phyloP scores from a whole-genome alignment of 2,888 invertebrate genomes.

The Diarsia brunnea region DNA sequence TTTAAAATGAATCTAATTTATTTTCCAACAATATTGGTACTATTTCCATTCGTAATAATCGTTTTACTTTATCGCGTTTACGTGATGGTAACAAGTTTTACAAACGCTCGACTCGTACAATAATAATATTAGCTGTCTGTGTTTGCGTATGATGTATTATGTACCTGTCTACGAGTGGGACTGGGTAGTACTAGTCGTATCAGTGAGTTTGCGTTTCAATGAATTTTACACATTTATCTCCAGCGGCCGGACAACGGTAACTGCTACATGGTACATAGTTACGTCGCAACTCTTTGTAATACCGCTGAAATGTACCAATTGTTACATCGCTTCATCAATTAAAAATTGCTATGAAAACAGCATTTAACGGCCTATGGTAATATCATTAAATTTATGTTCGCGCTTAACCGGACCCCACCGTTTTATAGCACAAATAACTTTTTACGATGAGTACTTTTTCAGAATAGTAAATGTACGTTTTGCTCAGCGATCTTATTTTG shows the following conservation, averaged over 20 bases:
- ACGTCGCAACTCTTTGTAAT: conserved; percentile 24
- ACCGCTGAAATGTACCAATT: conserved; percentile 42
- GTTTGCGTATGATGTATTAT: neutral
- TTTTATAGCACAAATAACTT: conserved; percentile 53
- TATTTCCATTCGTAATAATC: conserved; percentile 46
- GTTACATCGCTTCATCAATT: conserved; percentile 47
- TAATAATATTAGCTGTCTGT: conserved; percentile 21
- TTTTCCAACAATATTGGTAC: conserved; percentile 50
- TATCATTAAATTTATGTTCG: conserved; percentile 59
- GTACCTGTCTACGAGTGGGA: neutral
- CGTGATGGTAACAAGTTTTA: conserved; percentile 51
- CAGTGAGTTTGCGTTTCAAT: conserved; percentile 57
- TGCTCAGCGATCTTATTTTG: conserved; percentile 66
- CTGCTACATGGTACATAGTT: conserved; percentile 21
- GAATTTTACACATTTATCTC: conserved; percentile 55
- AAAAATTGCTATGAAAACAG: conserved; percentile 58
- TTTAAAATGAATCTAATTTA: conserved; percentile 43
- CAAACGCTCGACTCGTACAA: conserved; percentile 19
- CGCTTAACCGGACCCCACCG: conserved; percentile 55
- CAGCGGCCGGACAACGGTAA: conserved; percentile 25
- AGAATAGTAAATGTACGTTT: conserved; percentile 60
- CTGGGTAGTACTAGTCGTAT: conserved; percentile 20
- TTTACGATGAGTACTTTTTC: conserved; percentile 56
- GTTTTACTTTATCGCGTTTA: conserved; percentile 54
- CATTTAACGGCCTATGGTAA: conserved; percentile 53